Evolutionary conservation across 2,888 invertebrate species (phyloP).

Genomic region (Tachina lurida): DNA sequence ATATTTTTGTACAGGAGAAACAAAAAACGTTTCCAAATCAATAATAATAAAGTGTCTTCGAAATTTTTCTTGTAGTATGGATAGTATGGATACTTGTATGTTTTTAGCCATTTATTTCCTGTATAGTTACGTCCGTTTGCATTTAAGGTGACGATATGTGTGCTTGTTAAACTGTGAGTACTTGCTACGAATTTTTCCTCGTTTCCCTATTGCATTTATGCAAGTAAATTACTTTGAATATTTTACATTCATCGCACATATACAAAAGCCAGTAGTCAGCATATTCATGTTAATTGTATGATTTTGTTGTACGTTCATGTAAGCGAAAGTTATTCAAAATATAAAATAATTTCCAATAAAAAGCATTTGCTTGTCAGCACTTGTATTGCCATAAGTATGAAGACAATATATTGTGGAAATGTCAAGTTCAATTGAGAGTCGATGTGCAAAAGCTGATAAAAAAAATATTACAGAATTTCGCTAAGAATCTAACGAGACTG

Average conservation of each 20-base stretch:
- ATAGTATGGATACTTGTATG: too few species aligned
- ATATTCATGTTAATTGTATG: constrained; percentile 2
- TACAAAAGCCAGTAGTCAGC: constrained; percentile 2
- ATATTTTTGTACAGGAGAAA: too few species aligned
- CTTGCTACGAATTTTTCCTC: not conserved
- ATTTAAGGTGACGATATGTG: too few species aligned
- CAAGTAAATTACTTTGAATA: constrained; percentile 24
- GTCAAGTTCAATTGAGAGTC: too few species aligned
- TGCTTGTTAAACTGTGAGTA: not conserved
- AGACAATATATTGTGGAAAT: not conserved
- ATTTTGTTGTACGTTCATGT: not conserved
- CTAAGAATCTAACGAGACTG: not conserved
- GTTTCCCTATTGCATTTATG: not conserved
- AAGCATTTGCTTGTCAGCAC: not conserved
- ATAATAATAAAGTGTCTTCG: too few species aligned
- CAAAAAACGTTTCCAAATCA: too few species aligned
- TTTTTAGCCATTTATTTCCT: too few species aligned
- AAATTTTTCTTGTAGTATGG: too few species aligned
- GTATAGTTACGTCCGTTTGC: too few species aligned
- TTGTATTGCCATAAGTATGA: constrained; percentile 14
- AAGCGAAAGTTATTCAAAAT: constrained; percentile 22
- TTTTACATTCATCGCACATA: not conserved
- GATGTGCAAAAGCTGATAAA: too few species aligned
- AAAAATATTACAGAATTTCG: not conserved
- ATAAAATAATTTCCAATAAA: constrained; percentile 13